Evolutionary conservation across 2,888 invertebrate genomes (phyloP), one percentile per base, ranked within the genome.

Genomic region (Drosophila eohydei): DNA sequence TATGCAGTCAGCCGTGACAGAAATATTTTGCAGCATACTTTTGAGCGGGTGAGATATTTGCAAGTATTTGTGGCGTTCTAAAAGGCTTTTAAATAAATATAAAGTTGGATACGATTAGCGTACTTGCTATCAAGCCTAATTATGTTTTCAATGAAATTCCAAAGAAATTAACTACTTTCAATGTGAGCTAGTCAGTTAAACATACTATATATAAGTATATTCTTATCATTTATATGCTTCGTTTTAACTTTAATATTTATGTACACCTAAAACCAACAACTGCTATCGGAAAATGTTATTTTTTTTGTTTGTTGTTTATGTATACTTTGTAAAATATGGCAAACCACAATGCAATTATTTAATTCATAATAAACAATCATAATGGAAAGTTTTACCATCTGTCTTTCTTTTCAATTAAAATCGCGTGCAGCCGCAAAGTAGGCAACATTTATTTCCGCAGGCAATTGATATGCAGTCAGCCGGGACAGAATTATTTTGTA

Each of bases 241-340:
- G n/a, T n/a, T 69, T 77, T 74, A 77, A 74, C 79, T 74, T 73
- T 56, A 83, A 82, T 68, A 74, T 87, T 84, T 87, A 79, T 83
- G 88, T 81, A 74, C 68, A 67, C 81, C 83, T 82, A 71, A 80
- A 83, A 72, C 54, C 57, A 78, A 74, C 56, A 71, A 70, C 63
- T 67, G 75, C 75, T 78, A 77, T 68, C 58, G 36, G 41, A 74
- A 62, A 66, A 60, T 21, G 30, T 26, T 32, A 3, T 52, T 60
- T 74, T 77, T 74, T 71, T n/a, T 51, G 54, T 21, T 52, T 26
- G 40, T 56, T 71, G 59, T 83, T 78, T 77, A 57, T 88, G 88
- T 84, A 84, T 88, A 85, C 80, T 88, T 85, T 84, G 83, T 84
- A 84, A 88, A 78, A 84, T 84, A 84, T 85, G 83, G 88, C 69